These are phyloP conservation scores for Spea bombifrons DNA, from an alignment of 2,113 vertebrate genomes.

Conservation along the genomic window DNA sequence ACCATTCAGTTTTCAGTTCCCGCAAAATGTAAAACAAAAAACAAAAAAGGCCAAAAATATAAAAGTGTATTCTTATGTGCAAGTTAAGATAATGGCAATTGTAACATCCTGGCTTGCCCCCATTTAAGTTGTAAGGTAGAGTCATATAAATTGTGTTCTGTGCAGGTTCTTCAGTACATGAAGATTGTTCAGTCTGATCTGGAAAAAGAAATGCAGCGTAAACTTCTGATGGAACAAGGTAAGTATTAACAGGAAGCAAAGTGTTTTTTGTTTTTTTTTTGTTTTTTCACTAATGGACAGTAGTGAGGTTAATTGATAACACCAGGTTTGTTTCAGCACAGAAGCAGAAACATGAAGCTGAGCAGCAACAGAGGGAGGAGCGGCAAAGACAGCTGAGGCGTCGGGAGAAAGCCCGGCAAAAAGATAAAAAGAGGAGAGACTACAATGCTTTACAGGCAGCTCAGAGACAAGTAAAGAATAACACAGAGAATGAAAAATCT, in stretches of 20 bases:
- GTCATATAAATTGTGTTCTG: not conserved
- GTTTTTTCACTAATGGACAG: not conserved
- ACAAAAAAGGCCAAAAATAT: not conserved
- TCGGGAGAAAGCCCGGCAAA: conserved; percentile 90
- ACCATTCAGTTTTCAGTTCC: no score
- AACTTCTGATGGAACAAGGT: conserved; percentile 79
- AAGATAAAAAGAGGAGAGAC: conserved; percentile 86
- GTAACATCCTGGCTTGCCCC: no score
- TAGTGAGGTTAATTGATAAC: not conserved
- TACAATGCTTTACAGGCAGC: conserved; percentile 84
- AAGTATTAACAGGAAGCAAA: conserved; percentile 20
- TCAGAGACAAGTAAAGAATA: conserved; percentile 79
- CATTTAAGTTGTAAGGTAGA: no score
- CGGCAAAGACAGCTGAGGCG: conserved; percentile 82
- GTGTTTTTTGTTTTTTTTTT: not conserved
- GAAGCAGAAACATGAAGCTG: conserved; percentile 86
- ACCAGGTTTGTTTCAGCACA: conserved; percentile 65
- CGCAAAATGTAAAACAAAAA: not conserved
- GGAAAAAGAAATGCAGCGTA: conserved; percentile 81
- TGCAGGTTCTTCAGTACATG: conserved; percentile 91
- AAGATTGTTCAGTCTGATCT: conserved; percentile 79
- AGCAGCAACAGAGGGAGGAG: conserved; percentile 84
- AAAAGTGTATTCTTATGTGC: no score
- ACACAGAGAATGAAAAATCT: conserved; percentile 69
- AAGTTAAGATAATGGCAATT: no score